Evolutionary conservation across 1,140 invertebrate species (phyloP), one percentile per base, ranked within the genome.

Genomic region (Augochlora pura): DNA sequence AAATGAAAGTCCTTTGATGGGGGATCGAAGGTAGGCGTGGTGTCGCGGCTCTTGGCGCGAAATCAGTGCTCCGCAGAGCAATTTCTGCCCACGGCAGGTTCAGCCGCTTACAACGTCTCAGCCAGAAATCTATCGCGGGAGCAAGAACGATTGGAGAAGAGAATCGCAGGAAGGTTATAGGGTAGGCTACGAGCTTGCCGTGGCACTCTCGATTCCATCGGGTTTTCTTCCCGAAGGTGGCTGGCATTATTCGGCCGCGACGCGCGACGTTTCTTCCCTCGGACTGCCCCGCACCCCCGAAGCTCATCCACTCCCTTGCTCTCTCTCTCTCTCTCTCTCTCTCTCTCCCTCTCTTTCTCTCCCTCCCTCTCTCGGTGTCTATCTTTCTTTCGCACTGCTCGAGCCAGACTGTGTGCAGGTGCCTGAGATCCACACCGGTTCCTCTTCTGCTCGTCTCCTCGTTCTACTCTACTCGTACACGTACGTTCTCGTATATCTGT

Each of bases 261-360:
- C 80, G 76, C 70, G 76, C 75, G 83, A 78, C 80, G 76, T 82
- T 68, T 64, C 74, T 62, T 68, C 68, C 60, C 32, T 42, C 49
- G 74, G 49, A 63, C 42, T 57, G 49, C 57, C 68, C 14, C 23
- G 0, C 21, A 12, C 64, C n/a, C 74, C 52, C 23, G 38, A 2
- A 8, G 9, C 42, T 12, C 42, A 46, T 2, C 42, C 42, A 12
- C 9, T 46, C 42, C 14, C 0, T 46, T 10, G 3, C 42, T 10
- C 42, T 46, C 42, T 46, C 42, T 32, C 32, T 46, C 9, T 46
- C 42, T 46, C 42, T 42, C 39, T 39, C 38, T 39, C 38, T 46
- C 42, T 46, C 42, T n/a, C n/a, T n/a, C n/a, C n/a, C n/a, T n/a
- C n/a, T n/a, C n/a, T n/a, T n/a, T n/a, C n/a, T 12, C 7, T 42